Evolutionary conservation across 2,113 vertebrate genomes (phyloP), one percentile per base, ranked within the genome.

Genomic region (Talpa occidentalis): DNA sequence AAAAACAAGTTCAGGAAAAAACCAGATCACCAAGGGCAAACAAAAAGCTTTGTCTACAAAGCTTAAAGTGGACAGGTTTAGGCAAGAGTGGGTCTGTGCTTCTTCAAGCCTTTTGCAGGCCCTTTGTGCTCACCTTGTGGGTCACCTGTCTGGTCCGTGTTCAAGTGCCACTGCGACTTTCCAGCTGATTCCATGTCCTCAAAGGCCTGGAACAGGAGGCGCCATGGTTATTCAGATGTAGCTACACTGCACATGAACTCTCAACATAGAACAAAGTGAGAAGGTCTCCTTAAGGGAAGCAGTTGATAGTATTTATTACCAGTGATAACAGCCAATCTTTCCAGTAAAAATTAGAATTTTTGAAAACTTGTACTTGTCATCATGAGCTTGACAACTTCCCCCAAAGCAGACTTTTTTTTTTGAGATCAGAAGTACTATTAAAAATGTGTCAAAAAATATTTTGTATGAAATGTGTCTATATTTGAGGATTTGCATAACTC

Each of bases 381-480:
- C 10, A 15, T 35, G 9, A 89, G 24, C 10, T 42, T 94, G 85
- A 89, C 80, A 52, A 32, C 62, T 49, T 89, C 49, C 32, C 60
- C 54, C 8, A 81, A 81, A 56, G 62, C 15, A 26, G 74, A 59
- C 40, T 62, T 93, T 79, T 52, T 49, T 24, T 87, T 90, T 73
- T 91, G 47, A 91, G 82, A 93, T 72, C 16, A 32, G 54, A 60
- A 54, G 15, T 67, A 67, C 47, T 62, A 60, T 30, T 83, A 24
- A 83, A 88, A 69, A 81, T 19, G 66, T 76, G 79, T 59, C 66
- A 5, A 84, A 94, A 86, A 90, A 67, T 16, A 56, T 35, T 67
- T 54, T 67, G 56, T 56, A 67, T 73, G n/a, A 88, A 88, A 66
- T 66, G 24, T 66, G 22, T 83, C 72, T 74, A 52, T 37, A 66